Percentiles rank a stretch among this genome's conserved stretches.
These are phyloP conservation scores for Antheraea mylitta DNA, from an alignment of 1,140 invertebrate species.

Conservation along the genomic window DNA sequence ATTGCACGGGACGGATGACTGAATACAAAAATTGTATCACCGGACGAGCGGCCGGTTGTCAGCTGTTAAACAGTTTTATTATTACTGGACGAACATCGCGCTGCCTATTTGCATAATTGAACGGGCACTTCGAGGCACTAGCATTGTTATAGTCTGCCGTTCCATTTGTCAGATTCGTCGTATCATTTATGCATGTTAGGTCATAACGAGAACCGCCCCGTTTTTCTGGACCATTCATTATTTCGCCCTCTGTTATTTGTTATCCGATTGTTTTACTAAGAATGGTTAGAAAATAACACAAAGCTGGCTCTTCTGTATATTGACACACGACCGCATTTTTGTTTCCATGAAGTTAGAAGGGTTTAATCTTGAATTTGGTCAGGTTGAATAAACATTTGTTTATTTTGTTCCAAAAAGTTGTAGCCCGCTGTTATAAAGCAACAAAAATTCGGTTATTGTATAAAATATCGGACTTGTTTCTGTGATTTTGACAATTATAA, in stretches of 20 bases:
- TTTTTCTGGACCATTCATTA: slow-evolving; percentile 75
- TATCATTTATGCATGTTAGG: slow-evolving; percentile 76
- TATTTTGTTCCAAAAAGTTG: slow-evolving; percentile 44
- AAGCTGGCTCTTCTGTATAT: slow-evolving; percentile 42
- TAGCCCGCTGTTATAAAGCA: slow-evolving; percentile 13
- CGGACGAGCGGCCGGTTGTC: slow-evolving; percentile 52
- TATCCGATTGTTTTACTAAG: slow-evolving; percentile 41
- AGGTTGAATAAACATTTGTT: slow-evolving; percentile 54
- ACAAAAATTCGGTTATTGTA: not conserved
- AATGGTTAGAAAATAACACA: slow-evolving; percentile 46
- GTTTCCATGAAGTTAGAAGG: slow-evolving; percentile 53
- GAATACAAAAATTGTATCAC: slow-evolving; percentile 58
- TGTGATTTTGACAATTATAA: not conserved
- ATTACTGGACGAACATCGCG: slow-evolving; percentile 69
- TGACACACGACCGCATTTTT: slow-evolving; percentile 51
- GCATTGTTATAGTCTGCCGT: slow-evolving; percentile 76
- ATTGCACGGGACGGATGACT: slow-evolving; percentile 57
- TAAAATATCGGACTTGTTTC: not conserved
- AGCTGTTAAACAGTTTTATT: slow-evolving; percentile 78
- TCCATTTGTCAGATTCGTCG: slow-evolving; percentile 76
- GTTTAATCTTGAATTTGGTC: slow-evolving; percentile 54
- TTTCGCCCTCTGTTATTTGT: slow-evolving; percentile 54
- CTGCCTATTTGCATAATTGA: slow-evolving; percentile 77
- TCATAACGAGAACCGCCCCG: slow-evolving; percentile 63
- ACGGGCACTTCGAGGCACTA: slow-evolving; percentile 74